Evolutionary conservation across 2,797 vertebrate species (phyloP).

Genomic region (Alca torda): DNA sequence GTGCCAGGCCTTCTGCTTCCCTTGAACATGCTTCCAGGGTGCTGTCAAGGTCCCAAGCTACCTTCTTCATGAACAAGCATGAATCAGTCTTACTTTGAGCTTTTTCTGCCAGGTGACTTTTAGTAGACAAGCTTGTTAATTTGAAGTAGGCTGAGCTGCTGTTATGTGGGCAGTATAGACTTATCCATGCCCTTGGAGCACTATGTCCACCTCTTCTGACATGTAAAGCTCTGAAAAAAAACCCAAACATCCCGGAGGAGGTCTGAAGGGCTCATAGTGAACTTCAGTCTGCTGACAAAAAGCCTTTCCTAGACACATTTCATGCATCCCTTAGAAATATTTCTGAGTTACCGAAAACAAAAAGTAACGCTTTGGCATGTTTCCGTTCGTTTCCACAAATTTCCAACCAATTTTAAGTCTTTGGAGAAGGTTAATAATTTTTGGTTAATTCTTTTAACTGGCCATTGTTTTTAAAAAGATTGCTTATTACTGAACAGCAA

Average conservation of each 20-base stretch:
- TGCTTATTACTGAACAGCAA: background rate
- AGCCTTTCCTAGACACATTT: background rate
- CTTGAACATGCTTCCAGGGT: background rate
- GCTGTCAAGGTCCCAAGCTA: background rate
- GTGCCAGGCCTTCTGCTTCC: background rate
- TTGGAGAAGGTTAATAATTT: background rate
- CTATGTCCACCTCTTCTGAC: background rate
- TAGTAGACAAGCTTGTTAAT: background rate
- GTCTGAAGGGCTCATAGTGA: background rate
- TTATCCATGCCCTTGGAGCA: background rate
- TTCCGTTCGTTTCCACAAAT: background rate
- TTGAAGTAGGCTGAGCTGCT: background rate
- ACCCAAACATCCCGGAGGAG: background rate
- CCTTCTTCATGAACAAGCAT: background rate
- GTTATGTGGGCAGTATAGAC: background rate
- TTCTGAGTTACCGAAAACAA: rapidly evolving
- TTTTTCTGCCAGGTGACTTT: background rate
- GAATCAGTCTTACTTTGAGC: background rate
- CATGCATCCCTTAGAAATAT: background rate
- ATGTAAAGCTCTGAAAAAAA: background rate
- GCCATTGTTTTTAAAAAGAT: background rate
- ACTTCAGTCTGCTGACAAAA: background rate
- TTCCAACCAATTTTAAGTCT: background rate
- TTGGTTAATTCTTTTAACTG: background rate
- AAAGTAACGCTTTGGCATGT: background rate